Evolutionary conservation across 1,140 invertebrate species (phyloP).

Genomic region (Bombus soroeensis): DNA sequence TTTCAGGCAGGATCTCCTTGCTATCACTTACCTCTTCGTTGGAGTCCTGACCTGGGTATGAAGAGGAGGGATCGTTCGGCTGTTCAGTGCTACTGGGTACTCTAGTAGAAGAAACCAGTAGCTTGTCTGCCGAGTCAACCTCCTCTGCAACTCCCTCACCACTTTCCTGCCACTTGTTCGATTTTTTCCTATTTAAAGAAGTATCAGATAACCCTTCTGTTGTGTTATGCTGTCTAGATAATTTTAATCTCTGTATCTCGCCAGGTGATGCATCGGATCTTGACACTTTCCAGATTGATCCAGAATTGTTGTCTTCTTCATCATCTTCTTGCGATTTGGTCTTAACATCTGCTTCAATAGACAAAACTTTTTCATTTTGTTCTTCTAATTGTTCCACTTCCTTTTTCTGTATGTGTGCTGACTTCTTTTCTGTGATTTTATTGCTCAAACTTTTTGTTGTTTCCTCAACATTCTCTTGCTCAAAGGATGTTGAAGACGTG

Average conservation of each 20-base stretch:
- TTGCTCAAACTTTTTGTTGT: constrained; percentile 44
- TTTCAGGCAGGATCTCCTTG: constrained; percentile 81
- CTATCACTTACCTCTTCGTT: constrained; percentile 82
- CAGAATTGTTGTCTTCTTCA: constrained; percentile 66
- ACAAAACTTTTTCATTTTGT: constrained; percentile 53
- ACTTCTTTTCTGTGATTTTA: constrained; percentile 62
- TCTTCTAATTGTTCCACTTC: constrained; percentile 52
- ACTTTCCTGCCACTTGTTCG: constrained; percentile 80
- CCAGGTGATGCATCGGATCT: constrained; percentile 82
- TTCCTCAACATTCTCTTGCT: constrained; percentile 69
- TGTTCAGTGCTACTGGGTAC: constrained; percentile 66
- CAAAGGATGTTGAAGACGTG: constrained; percentile 77
- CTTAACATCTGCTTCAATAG: constrained; percentile 63
- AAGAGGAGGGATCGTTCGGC: constrained; percentile 76
- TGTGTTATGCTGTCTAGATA: constrained; percentile 81
- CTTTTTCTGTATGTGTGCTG: constrained; percentile 31
- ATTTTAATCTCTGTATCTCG: constrained; percentile 83
- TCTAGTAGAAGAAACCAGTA: constrained; percentile 72
- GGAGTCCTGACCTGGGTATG: constrained; percentile 78
- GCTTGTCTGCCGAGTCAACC: constrained; percentile 80
- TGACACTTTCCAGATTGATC: constrained; percentile 83
- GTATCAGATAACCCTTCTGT: constrained; percentile 79
- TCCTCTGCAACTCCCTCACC: constrained; percentile 79
- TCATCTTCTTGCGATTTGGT: constrained; percentile 65
- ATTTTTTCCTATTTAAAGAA: constrained; percentile 74